Evolutionary conservation across 2,888 invertebrate species (phyloP), one percentile per base, ranked within the genome.

Genomic region (Oligia strigilis): DNA sequence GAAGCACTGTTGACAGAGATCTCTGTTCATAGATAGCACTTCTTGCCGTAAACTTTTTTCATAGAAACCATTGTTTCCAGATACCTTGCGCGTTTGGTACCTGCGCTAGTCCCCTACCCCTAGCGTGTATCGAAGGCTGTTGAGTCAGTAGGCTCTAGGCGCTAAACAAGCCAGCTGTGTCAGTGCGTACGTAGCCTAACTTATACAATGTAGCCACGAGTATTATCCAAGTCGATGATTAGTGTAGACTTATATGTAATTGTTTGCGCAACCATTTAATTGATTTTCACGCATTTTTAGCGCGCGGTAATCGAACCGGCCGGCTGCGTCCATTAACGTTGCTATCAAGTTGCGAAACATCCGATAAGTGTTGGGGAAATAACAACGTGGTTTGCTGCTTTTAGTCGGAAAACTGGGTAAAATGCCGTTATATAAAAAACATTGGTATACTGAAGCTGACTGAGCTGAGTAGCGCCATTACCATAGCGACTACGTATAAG

Each of bases 181-280:
- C 23, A 58, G 23, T 58, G 23, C 23, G 9, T 23, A 23, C 23
- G 9, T 9, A 58, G 23, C 58, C 4, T 46, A 77, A 82, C 8
- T 46, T 78, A 85, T 78, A 75, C 80, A 79, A 87, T 71, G 66
- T 65, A 29, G 14, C 23, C 9, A 23, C 29, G 6, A 40, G 19
- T 58, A 81, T 81, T 85, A 81, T 78, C 70, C 66, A 77, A 82
- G 65, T 60, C 75, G 75, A 66, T 72, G 67, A 85, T 76, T 71
- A 81, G 29, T 70, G 71, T 52, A 72, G 72, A 74, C 17, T 14
- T 36, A 52, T 43, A 66, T 11, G 71, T 83, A 79, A 85, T 83
- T 75, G 84, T 83, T 87, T 89, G 82, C 85, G 79, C 82, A 89
- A 88, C 75, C 64, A 66, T 78, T 66, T 84, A 87, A 87, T 86